Evolutionary conservation across 2,113 vertebrate species (phyloP).

Genomic region (Cheilinus undulatus): DNA sequence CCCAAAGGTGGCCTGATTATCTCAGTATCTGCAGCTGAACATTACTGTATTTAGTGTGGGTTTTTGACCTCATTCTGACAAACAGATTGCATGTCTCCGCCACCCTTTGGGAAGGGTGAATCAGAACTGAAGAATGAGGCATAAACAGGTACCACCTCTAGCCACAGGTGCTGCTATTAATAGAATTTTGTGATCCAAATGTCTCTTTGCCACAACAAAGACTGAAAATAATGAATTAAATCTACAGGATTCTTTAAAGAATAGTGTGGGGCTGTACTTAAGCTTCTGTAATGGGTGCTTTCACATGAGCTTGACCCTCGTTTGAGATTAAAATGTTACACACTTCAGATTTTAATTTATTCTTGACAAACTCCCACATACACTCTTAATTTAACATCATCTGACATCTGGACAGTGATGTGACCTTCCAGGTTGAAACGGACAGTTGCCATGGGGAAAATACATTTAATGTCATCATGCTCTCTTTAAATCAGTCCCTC

Average conservation of each 20-base stretch:
- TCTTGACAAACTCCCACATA: constrained; percentile 31
- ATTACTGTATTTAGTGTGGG: too few species aligned
- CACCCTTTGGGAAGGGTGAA: too few species aligned
- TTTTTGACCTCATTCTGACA: too few species aligned
- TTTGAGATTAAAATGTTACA: background rate
- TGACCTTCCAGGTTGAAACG: constrained; percentile 58
- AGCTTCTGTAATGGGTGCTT: background rate
- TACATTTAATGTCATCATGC: constrained; percentile 43
- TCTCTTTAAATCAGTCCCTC: constrained; percentile 30
- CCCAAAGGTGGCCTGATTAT: too few species aligned
- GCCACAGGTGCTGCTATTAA: background rate
- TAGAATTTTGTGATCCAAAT: background rate
- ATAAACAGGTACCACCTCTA: background rate
- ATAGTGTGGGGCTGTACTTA: background rate
- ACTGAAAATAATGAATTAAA: too few species aligned
- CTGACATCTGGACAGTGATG: constrained; percentile 58
- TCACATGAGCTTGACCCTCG: background rate
- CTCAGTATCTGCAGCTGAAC: too few species aligned
- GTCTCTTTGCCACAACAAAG: too few species aligned
- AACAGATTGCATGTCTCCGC: too few species aligned
- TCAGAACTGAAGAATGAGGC: too few species aligned
- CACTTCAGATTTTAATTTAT: constrained; percentile 36
- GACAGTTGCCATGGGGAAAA: constrained; percentile 55
- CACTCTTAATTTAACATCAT: constrained; percentile 44
- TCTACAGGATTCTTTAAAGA: too few species aligned